Conservation (phyloP, 1,140 invertebrate genomes). For the Holcopasites calliopsidis region DNA sequence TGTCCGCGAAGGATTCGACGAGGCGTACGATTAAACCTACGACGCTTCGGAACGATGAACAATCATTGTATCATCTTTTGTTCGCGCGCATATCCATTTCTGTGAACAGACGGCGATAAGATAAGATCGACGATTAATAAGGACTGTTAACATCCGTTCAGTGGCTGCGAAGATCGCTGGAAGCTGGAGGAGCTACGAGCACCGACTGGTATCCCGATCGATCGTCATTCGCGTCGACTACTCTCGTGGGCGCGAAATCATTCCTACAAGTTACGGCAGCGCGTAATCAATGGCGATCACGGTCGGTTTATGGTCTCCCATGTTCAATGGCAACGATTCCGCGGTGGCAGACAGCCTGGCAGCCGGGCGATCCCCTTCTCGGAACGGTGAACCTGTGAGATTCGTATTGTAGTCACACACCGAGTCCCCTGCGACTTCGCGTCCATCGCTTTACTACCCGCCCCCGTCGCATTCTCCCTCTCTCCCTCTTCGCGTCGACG, state of each 20-base stretch:
- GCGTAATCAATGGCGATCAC: constrained; percentile 66
- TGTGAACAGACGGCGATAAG: constrained; percentile 23
- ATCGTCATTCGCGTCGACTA: constrained; percentile 45
- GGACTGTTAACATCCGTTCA: background rate
- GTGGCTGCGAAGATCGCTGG: background rate
- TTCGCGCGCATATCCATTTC: constrained; percentile 9
- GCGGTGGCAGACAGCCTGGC: constrained; percentile 73
- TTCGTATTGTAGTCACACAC: constrained; percentile 64
- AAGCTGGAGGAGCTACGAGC: background rate
- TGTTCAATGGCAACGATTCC: constrained; percentile 50
- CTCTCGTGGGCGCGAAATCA: constrained; percentile 36
- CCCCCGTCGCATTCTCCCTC: background rate
- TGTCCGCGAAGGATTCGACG: background rate
- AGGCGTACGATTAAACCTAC: background rate
- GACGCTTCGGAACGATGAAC: background rate
- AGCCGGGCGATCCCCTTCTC: constrained; percentile 67
- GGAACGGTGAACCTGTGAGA: constrained; percentile 53
- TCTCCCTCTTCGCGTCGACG: background rate
- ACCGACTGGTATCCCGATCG: background rate
- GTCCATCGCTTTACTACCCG: constrained; percentile 3
- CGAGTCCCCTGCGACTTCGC: constrained; percentile 20
- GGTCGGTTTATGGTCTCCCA: constrained; percentile 63
- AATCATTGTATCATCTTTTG: background rate
- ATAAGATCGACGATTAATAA: constrained; percentile 6
- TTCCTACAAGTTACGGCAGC: constrained; percentile 62